A percentile compares a stretch with the other conserved stretches of the same genome.
phyloP scores from a whole-genome alignment of 2,797 vertebrate species.

The Melopsittacus undulatus region DNA sequence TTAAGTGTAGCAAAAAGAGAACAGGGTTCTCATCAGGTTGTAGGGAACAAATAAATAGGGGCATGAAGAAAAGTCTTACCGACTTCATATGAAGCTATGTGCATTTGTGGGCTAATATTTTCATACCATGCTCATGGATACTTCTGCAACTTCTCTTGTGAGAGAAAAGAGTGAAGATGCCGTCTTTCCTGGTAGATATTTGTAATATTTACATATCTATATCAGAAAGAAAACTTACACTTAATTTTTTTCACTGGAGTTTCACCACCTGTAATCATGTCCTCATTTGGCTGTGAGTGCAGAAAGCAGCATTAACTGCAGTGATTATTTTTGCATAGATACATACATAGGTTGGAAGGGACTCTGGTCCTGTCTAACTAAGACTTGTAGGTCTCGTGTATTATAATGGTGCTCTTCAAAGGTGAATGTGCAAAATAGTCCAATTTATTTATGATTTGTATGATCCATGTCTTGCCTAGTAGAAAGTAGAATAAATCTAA shows the following conservation, averaged over 20 bases:
- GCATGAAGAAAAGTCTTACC: background rate
- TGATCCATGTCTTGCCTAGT: background rate
- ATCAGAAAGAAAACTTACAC: background rate
- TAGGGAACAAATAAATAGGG: background rate
- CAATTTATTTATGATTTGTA: background rate
- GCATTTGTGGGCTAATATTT: background rate
- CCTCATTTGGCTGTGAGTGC: background rate
- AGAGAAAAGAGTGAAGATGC: background rate
- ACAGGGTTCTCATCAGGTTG: background rate
- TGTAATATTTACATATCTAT: background rate
- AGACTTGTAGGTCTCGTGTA: background rate
- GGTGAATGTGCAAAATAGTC: background rate
- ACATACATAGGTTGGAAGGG: accelerated
- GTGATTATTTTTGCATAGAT: background rate
- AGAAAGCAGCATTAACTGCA: background rate
- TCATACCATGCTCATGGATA: background rate
- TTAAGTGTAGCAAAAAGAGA: background rate
- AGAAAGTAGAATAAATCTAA: background rate
- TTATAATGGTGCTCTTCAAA: background rate
- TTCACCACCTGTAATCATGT: background rate
- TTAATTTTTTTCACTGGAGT: background rate
- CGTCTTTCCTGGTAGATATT: background rate
- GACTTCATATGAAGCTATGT: background rate
- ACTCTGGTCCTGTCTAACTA: background rate
- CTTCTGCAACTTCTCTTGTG: background rate